Evolutionary conservation across 2,797 vertebrate species (phyloP).

Genomic region (Siniperca obscura): DNA sequence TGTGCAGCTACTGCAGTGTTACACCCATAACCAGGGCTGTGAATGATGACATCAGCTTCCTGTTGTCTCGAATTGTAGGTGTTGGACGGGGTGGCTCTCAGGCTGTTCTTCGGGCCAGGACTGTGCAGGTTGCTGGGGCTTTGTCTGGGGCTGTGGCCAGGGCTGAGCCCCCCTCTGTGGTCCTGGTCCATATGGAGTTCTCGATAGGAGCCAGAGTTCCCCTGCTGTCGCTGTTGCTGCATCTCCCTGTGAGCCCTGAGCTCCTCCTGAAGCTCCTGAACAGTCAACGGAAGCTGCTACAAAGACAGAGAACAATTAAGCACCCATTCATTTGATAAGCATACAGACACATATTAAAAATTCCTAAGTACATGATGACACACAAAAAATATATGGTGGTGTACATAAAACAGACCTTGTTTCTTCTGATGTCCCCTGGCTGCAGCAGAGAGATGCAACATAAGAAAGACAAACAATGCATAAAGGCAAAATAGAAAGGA

Average conservation of each 20-base stretch:
- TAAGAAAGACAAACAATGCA: conserved; percentile 76
- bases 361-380: background rate
- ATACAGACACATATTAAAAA: conserved; percentile 23
- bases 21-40: conserved; percentile 76
- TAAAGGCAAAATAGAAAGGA: conserved; percentile 31
- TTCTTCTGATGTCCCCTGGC: conserved; percentile 90
- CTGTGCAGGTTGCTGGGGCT: conserved; percentile 76
- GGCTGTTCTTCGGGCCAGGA: conserved; percentile 69
- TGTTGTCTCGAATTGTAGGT: conserved; percentile 76
- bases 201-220: conserved; percentile 67
- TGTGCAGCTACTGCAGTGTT: conserved; percentile 57
- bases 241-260: conserved; percentile 94
- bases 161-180: conserved; percentile 71
- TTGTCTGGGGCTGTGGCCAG: conserved; percentile 75
- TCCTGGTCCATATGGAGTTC: conserved; percentile 74
- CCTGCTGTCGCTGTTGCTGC: conserved; percentile 88
- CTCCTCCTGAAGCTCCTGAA: conserved; percentile 96
- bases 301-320: conserved; percentile 41
- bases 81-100: conserved; percentile 76
- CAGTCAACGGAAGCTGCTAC: conserved; percentile 93
- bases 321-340: background rate
- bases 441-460: conserved; percentile 85
- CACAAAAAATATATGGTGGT: conserved; percentile 22
- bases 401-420: conserved; percentile 88
- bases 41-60: conserved; percentile 82